Percentiles rank a stretch among this genome's conserved stretches.
Evolutionary conservation across 2,888 invertebrate genomes (phyloP).

Genomic region (Lasioglossum oenotherae): DNA sequence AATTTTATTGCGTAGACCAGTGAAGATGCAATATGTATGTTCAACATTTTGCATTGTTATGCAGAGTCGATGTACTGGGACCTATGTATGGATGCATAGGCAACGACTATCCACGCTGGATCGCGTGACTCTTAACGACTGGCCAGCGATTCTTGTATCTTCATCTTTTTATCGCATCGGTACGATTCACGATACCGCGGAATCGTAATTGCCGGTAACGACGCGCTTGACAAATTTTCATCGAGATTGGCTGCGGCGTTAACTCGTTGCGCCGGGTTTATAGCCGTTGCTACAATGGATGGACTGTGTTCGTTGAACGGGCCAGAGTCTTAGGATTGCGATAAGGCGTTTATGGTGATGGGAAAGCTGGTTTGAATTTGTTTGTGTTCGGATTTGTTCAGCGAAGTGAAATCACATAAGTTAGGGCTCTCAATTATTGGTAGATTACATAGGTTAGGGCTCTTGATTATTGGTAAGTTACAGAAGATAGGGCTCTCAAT

Average conservation of each 20-base stretch:
- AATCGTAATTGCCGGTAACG: conserved; percentile 26
- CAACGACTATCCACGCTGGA: background rate
- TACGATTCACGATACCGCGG: background rate
- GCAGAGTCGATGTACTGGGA: conserved; percentile 40
- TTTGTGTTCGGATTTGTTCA: background rate
- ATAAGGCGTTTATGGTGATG: background rate
- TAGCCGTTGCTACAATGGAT: background rate
- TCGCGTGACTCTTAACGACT: conserved; percentile 10
- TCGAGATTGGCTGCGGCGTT: background rate
- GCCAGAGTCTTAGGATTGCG: background rate
- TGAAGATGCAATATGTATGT: too few species aligned
- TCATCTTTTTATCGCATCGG: conserved; percentile 23
- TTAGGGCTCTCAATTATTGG: too few species aligned
- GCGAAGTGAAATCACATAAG: too few species aligned
- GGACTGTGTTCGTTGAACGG: background rate
- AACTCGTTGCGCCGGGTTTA: background rate
- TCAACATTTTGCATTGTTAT: conserved; percentile 39
- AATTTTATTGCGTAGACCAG: too few species aligned
- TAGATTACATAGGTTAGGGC: too few species aligned
- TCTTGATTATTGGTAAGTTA: too few species aligned
- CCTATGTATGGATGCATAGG: background rate
- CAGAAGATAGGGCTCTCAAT: too few species aligned
- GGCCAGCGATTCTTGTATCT: background rate
- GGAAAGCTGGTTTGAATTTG: background rate
- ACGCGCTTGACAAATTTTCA: conserved; percentile 15